phyloP scores from a whole-genome alignment of 2,888 invertebrate genomes.

The Acanthoscelides obtectus region DNA sequence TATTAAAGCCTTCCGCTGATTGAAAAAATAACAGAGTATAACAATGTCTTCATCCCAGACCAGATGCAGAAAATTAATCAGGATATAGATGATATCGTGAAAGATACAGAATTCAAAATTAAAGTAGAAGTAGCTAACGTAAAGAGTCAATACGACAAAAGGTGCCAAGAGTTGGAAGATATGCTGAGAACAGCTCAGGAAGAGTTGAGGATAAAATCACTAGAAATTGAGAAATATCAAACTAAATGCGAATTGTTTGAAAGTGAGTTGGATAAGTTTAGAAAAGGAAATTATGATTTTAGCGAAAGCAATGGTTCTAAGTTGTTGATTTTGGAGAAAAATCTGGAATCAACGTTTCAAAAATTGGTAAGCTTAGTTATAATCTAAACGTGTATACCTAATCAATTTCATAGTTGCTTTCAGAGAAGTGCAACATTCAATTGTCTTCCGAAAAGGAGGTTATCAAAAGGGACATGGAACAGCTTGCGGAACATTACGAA shows the following conservation, averaged over 20 bases:
- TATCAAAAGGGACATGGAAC: conserved; percentile 55
- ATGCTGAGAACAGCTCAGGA: conserved; percentile 56
- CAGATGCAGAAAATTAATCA: conserved; percentile 54
- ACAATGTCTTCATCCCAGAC: conserved; percentile 44
- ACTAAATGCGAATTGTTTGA: conserved; percentile 55
- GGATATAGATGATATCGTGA: conserved; percentile 51
- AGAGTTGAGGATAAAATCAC: conserved; percentile 55
- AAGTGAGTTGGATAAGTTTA: conserved; percentile 47
- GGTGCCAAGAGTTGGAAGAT: conserved; percentile 53
- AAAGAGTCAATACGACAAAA: conserved; percentile 56
- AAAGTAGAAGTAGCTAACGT: conserved; percentile 56
- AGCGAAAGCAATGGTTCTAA: conserved; percentile 37
- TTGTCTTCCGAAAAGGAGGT: conserved; percentile 56
- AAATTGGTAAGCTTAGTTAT: conserved; percentile 50
- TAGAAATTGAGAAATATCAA: conserved; percentile 51
- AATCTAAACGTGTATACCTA: neutral
- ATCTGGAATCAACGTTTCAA: conserved; percentile 55
- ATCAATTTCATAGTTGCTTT: conserved; percentile 45
- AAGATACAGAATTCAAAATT: conserved; percentile 53
- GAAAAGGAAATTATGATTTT: conserved; percentile 43
- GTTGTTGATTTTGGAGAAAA: conserved; percentile 52
- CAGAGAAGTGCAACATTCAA: conserved; percentile 56
- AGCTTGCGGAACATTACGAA: conserved; percentile 53
- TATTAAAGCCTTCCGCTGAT: too few relatives aligned
- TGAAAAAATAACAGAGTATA: too few relatives aligned